These are phyloP conservation scores for Tachina lurida DNA, from an alignment of 2,888 invertebrate genomes.

Conservation along the genomic window DNA sequence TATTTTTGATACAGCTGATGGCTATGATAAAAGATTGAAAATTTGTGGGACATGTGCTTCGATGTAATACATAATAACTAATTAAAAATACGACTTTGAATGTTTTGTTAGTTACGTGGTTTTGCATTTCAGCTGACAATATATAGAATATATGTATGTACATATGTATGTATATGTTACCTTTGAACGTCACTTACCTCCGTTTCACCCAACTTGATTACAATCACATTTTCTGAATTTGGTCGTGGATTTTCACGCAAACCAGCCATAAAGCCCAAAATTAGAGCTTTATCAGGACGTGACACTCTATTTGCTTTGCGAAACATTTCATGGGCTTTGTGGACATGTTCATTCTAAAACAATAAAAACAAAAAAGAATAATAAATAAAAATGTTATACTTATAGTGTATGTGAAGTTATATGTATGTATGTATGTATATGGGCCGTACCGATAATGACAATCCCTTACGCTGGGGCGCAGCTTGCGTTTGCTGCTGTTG, in stretches of 20 bases:
- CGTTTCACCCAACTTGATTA: slow-evolving; percentile 96
- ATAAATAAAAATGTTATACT: background rate
- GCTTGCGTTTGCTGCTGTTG: slow-evolving; percentile 82
- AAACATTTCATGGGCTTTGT: slow-evolving; percentile 99
- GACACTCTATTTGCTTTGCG: slow-evolving; percentile 97
- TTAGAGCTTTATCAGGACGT: slow-evolving; percentile 97
- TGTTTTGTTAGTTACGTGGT: no score
- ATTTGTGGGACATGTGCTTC: no score
- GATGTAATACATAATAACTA: no score
- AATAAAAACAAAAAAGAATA: background rate
- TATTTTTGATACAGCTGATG: no score
- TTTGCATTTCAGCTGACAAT: no score
- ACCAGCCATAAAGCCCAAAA: slow-evolving; percentile 99
- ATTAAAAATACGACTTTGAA: no score
- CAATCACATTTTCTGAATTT: slow-evolving; percentile 97
- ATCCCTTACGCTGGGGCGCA: slow-evolving; percentile 80
- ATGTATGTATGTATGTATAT: no score
- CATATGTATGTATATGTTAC: no score
- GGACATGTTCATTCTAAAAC: slow-evolving; percentile 94
- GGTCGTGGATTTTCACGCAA: slow-evolving; percentile 98
- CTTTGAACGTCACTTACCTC: slow-evolving; percentile 81
- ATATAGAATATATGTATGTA: no score
- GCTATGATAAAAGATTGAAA: no score
- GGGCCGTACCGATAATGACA: slow-evolving; percentile 80
- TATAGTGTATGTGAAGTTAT: background rate